Conservation (phyloP, 2,113 vertebrate species). For the Halichoerus grypus region DNA sequence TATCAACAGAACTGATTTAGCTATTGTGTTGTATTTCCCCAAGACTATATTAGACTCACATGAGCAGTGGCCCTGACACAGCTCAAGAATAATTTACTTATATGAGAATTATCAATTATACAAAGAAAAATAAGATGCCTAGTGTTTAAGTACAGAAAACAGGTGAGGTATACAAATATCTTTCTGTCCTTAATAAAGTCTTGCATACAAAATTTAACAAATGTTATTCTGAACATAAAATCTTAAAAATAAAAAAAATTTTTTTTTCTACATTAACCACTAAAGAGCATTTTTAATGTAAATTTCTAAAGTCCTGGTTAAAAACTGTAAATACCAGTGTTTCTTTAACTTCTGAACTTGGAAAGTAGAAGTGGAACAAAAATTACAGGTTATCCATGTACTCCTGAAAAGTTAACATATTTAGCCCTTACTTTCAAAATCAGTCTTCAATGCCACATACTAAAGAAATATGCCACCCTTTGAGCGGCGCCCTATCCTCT, state of each 20-base stretch:
- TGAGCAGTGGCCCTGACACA: background rate
- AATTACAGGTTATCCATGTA: background rate
- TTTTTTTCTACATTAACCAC: conserved; percentile 26
- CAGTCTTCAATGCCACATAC: background rate
- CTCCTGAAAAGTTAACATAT: background rate
- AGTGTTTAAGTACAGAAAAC: background rate
- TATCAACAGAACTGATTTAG: background rate
- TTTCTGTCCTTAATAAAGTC: background rate
- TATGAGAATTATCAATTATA: background rate
- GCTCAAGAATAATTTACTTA: background rate
- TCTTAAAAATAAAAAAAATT: background rate
- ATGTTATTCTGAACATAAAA: conserved; percentile 26
- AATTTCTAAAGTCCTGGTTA: background rate
- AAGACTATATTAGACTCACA: conserved; percentile 35
- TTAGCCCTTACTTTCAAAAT: background rate
- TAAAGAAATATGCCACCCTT: background rate
- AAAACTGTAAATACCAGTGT: background rate
- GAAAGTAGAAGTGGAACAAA: background rate
- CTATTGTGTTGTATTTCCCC: background rate
- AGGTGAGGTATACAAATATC: background rate
- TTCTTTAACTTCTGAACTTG: background rate
- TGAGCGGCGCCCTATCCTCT: background rate
- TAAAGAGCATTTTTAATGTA: background rate
- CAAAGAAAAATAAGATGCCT: conserved; percentile 5
- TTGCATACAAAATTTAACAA: background rate